Percentiles rank a stretch among this genome's conserved stretches.
These are phyloP conservation scores for Chorisops tibialis DNA, from an alignment of 2,888 invertebrate species.

Conservation along the genomic window DNA sequence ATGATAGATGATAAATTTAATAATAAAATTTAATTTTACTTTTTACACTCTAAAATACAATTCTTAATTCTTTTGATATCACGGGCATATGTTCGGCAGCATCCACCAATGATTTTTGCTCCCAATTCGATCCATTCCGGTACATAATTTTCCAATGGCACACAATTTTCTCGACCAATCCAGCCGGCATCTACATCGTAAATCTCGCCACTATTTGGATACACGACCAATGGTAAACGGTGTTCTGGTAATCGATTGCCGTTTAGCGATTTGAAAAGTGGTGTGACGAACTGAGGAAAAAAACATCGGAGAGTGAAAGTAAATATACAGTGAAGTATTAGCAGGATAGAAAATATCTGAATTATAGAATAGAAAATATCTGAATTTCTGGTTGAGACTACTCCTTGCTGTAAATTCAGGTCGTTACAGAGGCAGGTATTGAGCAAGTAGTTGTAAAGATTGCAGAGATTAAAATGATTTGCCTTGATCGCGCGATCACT, in stretches of 20 bases:
- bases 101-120: slow-evolving; percentile 84
- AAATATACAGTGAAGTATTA: neutral
- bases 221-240: slow-evolving; percentile 74
- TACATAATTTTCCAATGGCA: slow-evolving; percentile 69
- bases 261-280: slow-evolving; percentile 60
- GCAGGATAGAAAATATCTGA: neutral
- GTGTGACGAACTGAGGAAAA: slow-evolving; percentile 58
- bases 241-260: slow-evolving; percentile 48
- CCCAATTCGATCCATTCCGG: slow-evolving; percentile 79
- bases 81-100: slow-evolving; percentile 81
- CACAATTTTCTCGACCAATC: slow-evolving; percentile 68
- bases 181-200: slow-evolving; percentile 53
- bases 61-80: slow-evolving; percentile 73
- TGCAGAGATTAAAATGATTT: no score
- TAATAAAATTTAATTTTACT: neutral
- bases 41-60: slow-evolving; percentile 36
- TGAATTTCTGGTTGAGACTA: neutral
- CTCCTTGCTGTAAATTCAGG: no score
- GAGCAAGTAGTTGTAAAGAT: no score
- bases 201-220: slow-evolving; percentile 81
- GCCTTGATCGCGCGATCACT: no score
- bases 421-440: no score
- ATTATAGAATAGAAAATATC: no score
- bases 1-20: no score
- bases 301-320: neutral